These are phyloP conservation scores for Onychorhynchus coronatus DNA, from an alignment of 2,113 vertebrate genomes.

Conservation along the genomic window DNA sequence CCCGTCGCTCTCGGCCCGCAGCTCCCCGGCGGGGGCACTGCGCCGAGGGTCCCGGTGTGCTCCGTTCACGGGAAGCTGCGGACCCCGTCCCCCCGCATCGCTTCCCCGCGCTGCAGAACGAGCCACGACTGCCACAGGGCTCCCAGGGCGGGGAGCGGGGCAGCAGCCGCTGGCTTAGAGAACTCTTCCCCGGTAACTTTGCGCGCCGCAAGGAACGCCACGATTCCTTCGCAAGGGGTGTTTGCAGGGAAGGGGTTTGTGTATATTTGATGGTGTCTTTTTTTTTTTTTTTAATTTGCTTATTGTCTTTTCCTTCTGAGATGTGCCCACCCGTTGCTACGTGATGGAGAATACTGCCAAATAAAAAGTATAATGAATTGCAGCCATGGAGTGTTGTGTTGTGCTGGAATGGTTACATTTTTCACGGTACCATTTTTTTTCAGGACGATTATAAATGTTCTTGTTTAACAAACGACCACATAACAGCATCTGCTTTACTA, in stretches of 20 bases:
- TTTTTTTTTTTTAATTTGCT: background rate
- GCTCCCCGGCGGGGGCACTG: background rate
- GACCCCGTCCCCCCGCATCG: rapidly evolving
- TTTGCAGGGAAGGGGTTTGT: background rate
- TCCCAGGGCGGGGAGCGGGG: background rate
- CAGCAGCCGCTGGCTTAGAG: background rate
- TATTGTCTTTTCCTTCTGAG: background rate
- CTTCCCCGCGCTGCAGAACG: background rate
- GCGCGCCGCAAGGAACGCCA: background rate
- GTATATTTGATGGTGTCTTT: background rate
- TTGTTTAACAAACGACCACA: background rate
- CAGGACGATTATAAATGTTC: background rate
- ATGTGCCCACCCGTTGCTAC: background rate
- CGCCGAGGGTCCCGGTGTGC: background rate
- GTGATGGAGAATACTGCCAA: background rate
- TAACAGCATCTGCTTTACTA: background rate
- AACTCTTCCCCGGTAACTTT: background rate
- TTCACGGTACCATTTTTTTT: background rate
- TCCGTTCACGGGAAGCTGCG: background rate
- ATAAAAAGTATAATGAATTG: background rate
- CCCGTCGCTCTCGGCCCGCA: background rate
- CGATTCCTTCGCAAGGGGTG: background rate
- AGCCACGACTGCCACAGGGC: background rate
- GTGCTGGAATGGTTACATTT: conserved; percentile 22
- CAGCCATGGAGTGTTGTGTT: background rate